Evolutionary conservation across 2,113 vertebrate species (phyloP), one percentile per base, ranked within the genome.

Genomic region (Scomber scombrus): DNA sequence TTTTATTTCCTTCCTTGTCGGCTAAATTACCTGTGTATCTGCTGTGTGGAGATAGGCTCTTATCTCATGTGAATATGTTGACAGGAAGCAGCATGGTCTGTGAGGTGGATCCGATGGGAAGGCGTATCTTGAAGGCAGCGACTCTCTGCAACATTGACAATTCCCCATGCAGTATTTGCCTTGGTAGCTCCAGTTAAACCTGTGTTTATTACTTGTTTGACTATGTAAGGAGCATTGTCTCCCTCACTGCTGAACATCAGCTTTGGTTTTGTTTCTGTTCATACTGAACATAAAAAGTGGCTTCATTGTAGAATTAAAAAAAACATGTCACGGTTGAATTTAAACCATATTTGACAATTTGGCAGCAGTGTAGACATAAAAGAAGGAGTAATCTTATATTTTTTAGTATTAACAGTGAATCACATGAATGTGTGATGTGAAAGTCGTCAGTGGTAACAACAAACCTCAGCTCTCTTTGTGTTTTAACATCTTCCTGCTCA

Each of bases 11-110:
- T 34, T 56, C n/a, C 55, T 45, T 82, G 46, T 80, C 65, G 77
- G 76, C 79, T 81, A 85, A 92, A 92, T 91, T 75, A 88, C 87
- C 78, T 65, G 67, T 83, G 72, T 86, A 90, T 85, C 88, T 92
- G 89, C 73, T 67, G 46, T 47, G 67, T 64, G 66, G 52, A 91
- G 87, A 89, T 90, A 91, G 73, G 82, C 82, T 63, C 85, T 87
- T 93, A 94, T 93, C 91, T 89, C 57, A 55, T 67, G 83, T 80
- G 75, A 88, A 82, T 71, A 85, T 67, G 85, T 83, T 87, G 85
- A 88, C 76, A 88, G 46, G 64, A 62, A 79, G 76, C 75, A 78
- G 75, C 68, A 43, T 78, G 78, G 70, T 51, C 78, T 81, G 79
- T 75, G 74, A 85, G 78, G 81, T 72, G 82, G 73, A 85, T 92